A percentile compares a stretch with the other conserved stretches of the same genome.
These are phyloP conservation scores for Heliocidaris erythrogramma DNA, from an alignment of 35 echinoderm and acorn worm genomes.

Conservation along the genomic window DNA sequence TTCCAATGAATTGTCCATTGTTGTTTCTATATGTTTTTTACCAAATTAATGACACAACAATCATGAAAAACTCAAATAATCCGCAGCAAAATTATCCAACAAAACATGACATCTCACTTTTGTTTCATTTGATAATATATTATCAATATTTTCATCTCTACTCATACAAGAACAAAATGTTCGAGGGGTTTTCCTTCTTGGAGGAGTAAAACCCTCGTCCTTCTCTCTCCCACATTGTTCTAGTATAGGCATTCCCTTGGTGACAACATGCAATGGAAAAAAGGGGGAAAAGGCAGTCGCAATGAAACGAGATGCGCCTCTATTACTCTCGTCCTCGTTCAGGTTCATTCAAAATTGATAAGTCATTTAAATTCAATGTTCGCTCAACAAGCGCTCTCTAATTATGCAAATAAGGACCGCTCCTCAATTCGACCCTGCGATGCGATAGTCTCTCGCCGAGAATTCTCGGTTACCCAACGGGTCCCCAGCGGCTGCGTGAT, in stretches of 20 bases:
- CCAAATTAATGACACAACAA: no score
- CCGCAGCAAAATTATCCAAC: not conserved
- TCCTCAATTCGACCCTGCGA: slow-evolving; percentile 21
- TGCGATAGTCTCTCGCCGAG: slow-evolving; percentile 45
- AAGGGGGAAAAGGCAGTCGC: not conserved
- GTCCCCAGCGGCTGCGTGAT: slow-evolving; percentile 42
- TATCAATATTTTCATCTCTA: not conserved
- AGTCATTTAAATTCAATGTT: slow-evolving; percentile 57
- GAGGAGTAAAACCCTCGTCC: not conserved
- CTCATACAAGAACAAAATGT: not conserved
- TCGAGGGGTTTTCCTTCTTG: not conserved
- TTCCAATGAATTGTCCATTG: no score
- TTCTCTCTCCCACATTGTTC: not conserved
- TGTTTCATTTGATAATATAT: no score
- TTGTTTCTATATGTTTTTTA: no score
- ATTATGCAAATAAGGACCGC: slow-evolving; percentile 39
- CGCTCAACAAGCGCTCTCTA: slow-evolving; percentile 38
- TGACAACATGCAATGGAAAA: not conserved
- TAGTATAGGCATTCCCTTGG: not conserved
- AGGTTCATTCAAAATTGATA: slow-evolving; percentile 45
- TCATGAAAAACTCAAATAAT: not conserved
- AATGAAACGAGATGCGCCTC: slow-evolving; percentile 9
- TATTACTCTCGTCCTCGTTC: slow-evolving; percentile 5
- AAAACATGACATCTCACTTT: not conserved
- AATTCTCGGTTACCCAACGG: slow-evolving; percentile 41